Conservation (phyloP, 2,797 vertebrate species). For the Pantherophis alleghaniensis region DNA sequence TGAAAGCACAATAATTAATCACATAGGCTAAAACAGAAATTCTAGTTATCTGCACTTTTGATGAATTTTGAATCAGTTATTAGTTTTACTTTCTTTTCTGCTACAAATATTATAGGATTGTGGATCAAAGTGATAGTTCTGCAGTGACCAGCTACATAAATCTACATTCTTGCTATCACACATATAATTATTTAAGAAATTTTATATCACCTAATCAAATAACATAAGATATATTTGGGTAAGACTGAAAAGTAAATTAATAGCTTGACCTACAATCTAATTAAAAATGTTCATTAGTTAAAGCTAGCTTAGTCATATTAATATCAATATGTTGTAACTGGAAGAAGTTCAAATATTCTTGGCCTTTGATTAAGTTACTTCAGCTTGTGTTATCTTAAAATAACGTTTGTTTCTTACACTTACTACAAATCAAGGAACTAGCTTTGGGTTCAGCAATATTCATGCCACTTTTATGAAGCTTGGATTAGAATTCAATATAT, state of each 20-base stretch:
- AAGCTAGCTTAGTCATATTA: slow-evolving; percentile 10
- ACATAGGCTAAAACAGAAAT: rapidly evolving
- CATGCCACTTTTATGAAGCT: background rate
- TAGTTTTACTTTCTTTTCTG: background rate
- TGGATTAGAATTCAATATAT: background rate
- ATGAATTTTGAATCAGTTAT: background rate
- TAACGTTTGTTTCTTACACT: background rate
- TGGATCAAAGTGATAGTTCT: background rate
- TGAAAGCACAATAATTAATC: background rate
- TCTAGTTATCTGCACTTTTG: background rate
- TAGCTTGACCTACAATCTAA: slow-evolving; percentile 17
- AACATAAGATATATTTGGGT: background rate
- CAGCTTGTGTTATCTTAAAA: background rate
- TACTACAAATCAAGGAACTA: background rate
- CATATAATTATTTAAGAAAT: background rate
- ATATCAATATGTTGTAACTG: background rate
- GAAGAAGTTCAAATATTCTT: slow-evolving; percentile 9
- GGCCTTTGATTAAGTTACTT: background rate
- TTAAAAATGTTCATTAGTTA: slow-evolving; percentile 10
- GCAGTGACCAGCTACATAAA: background rate
- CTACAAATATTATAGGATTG: background rate
- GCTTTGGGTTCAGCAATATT: rapidly evolving
- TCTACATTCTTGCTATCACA: background rate
- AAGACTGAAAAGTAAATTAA: background rate
- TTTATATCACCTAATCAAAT: background rate